A percentile compares a stretch with the other conserved stretches of the same genome.
Evolutionary conservation across 1,140 invertebrate species (phyloP).

Genomic region (Cydia splendana): DNA sequence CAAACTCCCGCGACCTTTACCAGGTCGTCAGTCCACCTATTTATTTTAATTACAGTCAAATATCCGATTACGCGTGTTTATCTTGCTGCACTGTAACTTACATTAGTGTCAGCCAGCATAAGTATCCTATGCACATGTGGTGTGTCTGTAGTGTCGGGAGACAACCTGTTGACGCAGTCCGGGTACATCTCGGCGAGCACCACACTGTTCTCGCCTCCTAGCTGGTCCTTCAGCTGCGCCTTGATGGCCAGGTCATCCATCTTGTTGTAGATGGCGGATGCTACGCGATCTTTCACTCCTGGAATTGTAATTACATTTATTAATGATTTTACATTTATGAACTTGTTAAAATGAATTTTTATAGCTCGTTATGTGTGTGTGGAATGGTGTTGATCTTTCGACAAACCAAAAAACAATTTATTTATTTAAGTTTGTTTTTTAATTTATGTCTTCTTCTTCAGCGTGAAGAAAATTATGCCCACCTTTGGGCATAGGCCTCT

Average conservation of each 20-base stretch:
- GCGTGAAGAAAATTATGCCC: no score
- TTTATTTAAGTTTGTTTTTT: no score
- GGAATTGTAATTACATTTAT: conserved; percentile 36
- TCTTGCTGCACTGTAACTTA: conserved; percentile 38
- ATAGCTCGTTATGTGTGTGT: no score
- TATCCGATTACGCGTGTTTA: no score
- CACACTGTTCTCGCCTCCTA: conserved; percentile 61
- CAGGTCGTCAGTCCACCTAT: no score
- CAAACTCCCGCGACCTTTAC: no score
- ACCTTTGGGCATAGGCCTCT: no score
- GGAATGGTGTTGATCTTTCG: no score
- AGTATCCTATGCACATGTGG: conserved; percentile 63
- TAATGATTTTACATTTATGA: not conserved
- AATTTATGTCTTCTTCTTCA: no score
- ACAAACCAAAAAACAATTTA: no score
- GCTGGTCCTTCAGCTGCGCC: conserved; percentile 47
- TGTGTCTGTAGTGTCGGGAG: conserved; percentile 70
- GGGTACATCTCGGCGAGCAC: conserved; percentile 69
- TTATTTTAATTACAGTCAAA: no score
- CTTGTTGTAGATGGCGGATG: conserved; percentile 55
- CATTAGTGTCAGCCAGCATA: conserved; percentile 74
- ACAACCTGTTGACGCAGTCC: conserved; percentile 63
- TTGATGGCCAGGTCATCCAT: conserved; percentile 60
- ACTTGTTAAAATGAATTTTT: not conserved
- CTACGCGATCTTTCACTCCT: conserved; percentile 67